Conservation (phyloP, 2,113 vertebrate genomes). For the Epinephelus lanceolatus region DNA sequence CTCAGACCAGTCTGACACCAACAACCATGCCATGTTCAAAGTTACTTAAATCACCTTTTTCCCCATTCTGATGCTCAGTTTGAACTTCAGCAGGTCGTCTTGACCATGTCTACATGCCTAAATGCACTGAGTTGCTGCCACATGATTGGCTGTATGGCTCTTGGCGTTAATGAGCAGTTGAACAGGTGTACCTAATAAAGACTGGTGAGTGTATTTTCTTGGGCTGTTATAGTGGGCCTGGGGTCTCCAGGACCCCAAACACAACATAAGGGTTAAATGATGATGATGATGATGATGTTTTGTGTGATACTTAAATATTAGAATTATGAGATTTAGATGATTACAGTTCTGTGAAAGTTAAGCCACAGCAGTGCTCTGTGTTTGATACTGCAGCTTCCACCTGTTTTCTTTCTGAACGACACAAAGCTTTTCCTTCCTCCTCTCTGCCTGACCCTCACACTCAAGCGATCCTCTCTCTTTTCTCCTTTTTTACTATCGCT, state of each 20-base stretch:
- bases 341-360: not conserved
- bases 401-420: constrained; percentile 53
- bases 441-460: not conserved
- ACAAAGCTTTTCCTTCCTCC: constrained; percentile 2
- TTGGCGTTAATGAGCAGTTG: too few relatives aligned
- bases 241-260: not conserved
- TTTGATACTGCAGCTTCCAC: constrained; percentile 38
- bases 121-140: too few relatives aligned
- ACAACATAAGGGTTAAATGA: not conserved
- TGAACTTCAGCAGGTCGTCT: too few relatives aligned
- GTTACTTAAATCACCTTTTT: too few relatives aligned
- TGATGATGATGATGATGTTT: not conserved
- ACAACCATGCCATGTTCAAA: too few relatives aligned
- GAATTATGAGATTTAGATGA: not conserved
- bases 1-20: too few relatives aligned
- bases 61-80: too few relatives aligned
- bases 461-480: constrained; percentile 5
- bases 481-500: constrained; percentile 10
- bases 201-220: not conserved
- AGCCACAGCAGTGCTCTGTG: not conserved
- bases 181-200: too few relatives aligned
- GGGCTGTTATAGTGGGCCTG: not conserved
- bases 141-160: too few relatives aligned
- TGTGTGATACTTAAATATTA: constrained; percentile 1
- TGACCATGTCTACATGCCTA: too few relatives aligned